Evolutionary conservation across 2,113 vertebrate species (phyloP).

Genomic region (Hemichromis elongatus): DNA sequence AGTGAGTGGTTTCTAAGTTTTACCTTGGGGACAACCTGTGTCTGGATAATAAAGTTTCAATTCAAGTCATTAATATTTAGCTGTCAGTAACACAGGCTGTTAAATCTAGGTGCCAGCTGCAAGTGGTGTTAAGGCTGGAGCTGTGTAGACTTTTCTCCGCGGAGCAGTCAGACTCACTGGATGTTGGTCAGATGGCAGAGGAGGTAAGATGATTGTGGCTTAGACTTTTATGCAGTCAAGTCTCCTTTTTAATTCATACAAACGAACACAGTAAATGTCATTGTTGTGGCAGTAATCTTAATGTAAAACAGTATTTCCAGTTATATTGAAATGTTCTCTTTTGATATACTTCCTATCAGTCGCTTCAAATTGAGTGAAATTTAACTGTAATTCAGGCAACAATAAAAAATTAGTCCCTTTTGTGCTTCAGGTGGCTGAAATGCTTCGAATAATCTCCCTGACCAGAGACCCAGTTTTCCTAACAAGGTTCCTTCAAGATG

Average conservation of each 20-base stretch:
- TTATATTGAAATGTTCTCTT: not conserved
- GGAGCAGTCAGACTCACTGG: conserved; percentile 43
- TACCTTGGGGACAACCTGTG: not conserved
- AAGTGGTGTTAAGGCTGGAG: conserved; percentile 85
- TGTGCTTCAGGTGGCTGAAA: conserved; percentile 78
- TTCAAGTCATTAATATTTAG: not conserved
- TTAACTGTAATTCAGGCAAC: not conserved
- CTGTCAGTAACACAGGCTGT: not conserved
- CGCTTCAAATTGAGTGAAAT: not conserved
- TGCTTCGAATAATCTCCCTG: conserved; percentile 85
- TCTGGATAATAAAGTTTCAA: not conserved
- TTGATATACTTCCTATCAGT: not conserved
- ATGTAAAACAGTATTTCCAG: not conserved
- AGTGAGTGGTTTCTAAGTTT: conserved; percentile 73
- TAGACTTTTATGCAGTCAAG: not conserved
- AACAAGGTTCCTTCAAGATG: conserved; percentile 82
- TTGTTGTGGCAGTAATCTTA: not conserved
- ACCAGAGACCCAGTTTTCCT: conserved; percentile 84
- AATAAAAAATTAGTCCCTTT: not conserved
- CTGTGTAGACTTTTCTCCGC: conserved; percentile 76
- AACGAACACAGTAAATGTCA: not conserved
- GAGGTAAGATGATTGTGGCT: conserved; percentile 72
- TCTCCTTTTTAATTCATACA: not conserved
- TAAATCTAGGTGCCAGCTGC: conserved; percentile 81
- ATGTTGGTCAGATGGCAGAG: conserved; percentile 79